Evolutionary conservation across 2,797 vertebrate genomes (phyloP).

Genomic region (Lepilemur septentrionalis): DNA sequence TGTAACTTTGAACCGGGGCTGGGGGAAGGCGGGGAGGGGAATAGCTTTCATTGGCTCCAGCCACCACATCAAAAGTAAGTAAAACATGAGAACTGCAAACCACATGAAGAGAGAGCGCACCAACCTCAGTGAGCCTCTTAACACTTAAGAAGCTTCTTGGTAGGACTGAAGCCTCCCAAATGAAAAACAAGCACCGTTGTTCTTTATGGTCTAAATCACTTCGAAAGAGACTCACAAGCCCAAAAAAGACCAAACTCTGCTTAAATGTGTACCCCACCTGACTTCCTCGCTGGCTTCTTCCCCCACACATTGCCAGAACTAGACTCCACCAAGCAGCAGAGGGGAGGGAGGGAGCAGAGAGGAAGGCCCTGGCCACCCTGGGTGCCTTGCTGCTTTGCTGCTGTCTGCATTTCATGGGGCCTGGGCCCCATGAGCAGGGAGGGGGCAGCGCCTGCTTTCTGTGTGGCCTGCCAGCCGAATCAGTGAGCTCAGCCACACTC

Average conservation of each 20-base stretch:
- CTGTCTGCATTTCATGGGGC: background rate
- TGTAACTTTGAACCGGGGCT: slow-evolving; percentile 25
- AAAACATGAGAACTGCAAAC: slow-evolving; percentile 54
- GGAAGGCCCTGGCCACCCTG: background rate
- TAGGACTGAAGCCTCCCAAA: slow-evolving; percentile 1
- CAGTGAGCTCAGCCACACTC: background rate
- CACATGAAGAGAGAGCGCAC: slow-evolving; percentile 61
- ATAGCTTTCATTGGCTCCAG: slow-evolving; percentile 60
- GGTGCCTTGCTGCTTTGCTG: rapidly evolving
- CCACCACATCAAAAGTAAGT: slow-evolving; percentile 72
- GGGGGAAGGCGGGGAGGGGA: background rate
- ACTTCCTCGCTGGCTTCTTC: background rate
- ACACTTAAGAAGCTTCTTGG: slow-evolving; percentile 49
- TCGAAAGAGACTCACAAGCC: slow-evolving; percentile 42
- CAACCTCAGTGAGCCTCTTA: slow-evolving; percentile 51
- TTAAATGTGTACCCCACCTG: background rate
- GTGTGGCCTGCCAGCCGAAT: background rate
- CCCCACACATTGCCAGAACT: background rate
- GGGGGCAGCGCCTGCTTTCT: background rate
- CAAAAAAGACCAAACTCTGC: background rate
- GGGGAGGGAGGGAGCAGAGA: background rate
- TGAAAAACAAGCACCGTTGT: slow-evolving; percentile 52
- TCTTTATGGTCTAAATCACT: slow-evolving; percentile 45
- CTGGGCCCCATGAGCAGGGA: background rate
- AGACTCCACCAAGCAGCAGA: background rate